A percentile compares a stretch with the other conserved stretches of the same genome.
Conservation (phyloP, 2,113 vertebrate genomes). For the Embiotoca jacksoni region DNA sequence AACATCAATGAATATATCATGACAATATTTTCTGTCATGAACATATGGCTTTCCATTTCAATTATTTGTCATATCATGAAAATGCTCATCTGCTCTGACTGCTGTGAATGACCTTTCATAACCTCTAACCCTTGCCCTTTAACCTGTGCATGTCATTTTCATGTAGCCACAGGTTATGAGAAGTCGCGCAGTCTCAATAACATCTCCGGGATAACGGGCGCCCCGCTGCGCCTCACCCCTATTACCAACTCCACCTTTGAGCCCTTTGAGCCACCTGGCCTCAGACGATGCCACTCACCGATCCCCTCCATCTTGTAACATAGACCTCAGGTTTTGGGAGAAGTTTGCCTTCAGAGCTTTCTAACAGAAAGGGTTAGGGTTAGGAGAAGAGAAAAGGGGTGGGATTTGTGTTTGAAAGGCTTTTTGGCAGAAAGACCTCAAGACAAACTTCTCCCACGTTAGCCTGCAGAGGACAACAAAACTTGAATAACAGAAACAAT, state of each 20-base stretch:
- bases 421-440: too few species aligned
- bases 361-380: too few species aligned
- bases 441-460: too few species aligned
- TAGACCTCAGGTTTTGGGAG: background rate
- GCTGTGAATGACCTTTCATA: conserved; percentile 33
- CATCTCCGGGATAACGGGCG: conserved; percentile 91
- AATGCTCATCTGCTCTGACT: conserved; percentile 23
- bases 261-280: conserved; percentile 86
- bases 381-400: too few species aligned
- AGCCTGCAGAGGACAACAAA: conserved; percentile 18
- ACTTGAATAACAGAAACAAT: conserved; percentile 37
- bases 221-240: conserved; percentile 89
- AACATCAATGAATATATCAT: conserved; percentile 40
- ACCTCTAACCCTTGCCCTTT: conserved; percentile 37
- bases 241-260: conserved; percentile 86
- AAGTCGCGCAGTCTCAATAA: conserved; percentile 96
- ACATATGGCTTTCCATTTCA: conserved; percentile 19
- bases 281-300: conserved; percentile 90
- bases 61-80: conserved; percentile 15
- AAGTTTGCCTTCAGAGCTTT: too few species aligned
- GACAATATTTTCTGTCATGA: conserved; percentile 31
- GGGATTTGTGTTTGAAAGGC: too few species aligned
- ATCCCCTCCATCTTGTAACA: conserved; percentile 93
- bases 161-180: conserved; percentile 89
- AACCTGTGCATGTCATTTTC: conserved; percentile 41